Base-by-base conservation (phyloP, 2,888 invertebrate species). In the Capitulum mitella region DNA sequence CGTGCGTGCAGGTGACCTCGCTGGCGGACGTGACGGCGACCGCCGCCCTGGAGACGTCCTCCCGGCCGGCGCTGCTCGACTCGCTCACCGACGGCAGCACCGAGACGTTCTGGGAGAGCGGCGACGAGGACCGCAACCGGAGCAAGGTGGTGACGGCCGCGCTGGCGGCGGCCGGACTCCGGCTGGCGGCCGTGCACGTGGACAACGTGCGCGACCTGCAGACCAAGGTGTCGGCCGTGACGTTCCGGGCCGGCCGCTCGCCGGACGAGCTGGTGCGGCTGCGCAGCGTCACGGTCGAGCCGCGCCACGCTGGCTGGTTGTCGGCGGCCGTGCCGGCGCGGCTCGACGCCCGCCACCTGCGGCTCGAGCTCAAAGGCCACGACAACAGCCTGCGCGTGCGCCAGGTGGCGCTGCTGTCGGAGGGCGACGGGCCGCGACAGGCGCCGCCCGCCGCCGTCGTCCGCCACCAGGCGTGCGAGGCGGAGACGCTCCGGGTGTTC, bases 21-120 rank as follows among this genome's bases (percentile, higher is more conserved):
- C 88, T 92, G 77, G 89, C 89, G 79, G 95, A 96, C 85, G 87
- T 96, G 82, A 95, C 95, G 0, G 86, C 89, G 0, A 88, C 89
- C 83, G 89, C 92, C 48, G 93, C 94, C 83, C 90, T 97, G 77
- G 93, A 92, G 82, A 95, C 95, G 0, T 97, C 97, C 0, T 97
- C 97, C 82, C 89, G 98, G 0, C 94, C 93, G 84, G 97, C 95
- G 14, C 96, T 98, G 95, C 91, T 95, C 6, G 93, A 92, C 3
- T 95, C 96, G 82, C 88, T 98, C 29, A 93, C 92, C 0, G 98
- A 98, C 85, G 93, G 93, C 83, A 95, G 95, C 10, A 97, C 97
- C 0, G 98, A 98, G 86, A 98, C 98, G 0, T 98, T 98, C 87
- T 98, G 98, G 98, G 98, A 98, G 87, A 97, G 97, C 58, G 97